These are phyloP conservation scores for Prionailurus viverrinus DNA, from an alignment of 2,113 vertebrate species.

Conservation along the genomic window DNA sequence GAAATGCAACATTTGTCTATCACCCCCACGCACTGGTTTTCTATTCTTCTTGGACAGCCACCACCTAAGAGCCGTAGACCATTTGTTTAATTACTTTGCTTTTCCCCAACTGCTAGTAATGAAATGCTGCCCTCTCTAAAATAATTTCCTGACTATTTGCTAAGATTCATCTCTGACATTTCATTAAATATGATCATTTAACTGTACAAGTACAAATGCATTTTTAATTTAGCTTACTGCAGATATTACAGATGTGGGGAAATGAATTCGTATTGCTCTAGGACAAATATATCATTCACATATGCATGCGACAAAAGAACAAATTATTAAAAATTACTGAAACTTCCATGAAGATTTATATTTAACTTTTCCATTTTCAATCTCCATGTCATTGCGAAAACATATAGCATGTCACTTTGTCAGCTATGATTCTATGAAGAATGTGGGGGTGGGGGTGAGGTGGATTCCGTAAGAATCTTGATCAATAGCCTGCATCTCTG, in stretches of 20 bases:
- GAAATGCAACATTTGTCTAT: neutral
- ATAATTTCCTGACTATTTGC: slow-evolving; percentile 93
- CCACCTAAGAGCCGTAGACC: slow-evolving; percentile 80
- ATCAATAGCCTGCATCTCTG: slow-evolving; percentile 70
- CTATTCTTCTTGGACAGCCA: neutral
- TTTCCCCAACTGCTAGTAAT: slow-evolving; percentile 87
- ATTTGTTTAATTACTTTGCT: slow-evolving; percentile 89
- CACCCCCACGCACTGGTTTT: neutral
- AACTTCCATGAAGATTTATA: slow-evolving; percentile 92
- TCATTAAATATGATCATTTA: slow-evolving; percentile 95
- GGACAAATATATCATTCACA: slow-evolving; percentile 93
- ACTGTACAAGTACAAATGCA: slow-evolving; percentile 94
- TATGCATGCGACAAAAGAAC: slow-evolving; percentile 89
- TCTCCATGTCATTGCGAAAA: slow-evolving; percentile 84
- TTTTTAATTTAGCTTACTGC: slow-evolving; percentile 94
- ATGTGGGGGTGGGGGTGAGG: slow-evolving; percentile 46
- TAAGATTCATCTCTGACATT: slow-evolving; percentile 94
- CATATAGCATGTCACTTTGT: slow-evolving; percentile 83
- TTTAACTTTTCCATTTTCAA: slow-evolving; percentile 90
- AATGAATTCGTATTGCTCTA: slow-evolving; percentile 92
- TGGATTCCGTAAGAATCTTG: slow-evolving; percentile 74
- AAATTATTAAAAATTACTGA: slow-evolving; percentile 93
- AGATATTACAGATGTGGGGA: slow-evolving; percentile 92
- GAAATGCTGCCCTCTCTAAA: slow-evolving; percentile 90
- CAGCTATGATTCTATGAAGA: slow-evolving; percentile 83